A percentile compares a stretch with the other conserved stretches of the same genome.
Conservation (phyloP, 53 echinoderm and acorn worm genomes). For the Echinometra lucunter region DNA sequence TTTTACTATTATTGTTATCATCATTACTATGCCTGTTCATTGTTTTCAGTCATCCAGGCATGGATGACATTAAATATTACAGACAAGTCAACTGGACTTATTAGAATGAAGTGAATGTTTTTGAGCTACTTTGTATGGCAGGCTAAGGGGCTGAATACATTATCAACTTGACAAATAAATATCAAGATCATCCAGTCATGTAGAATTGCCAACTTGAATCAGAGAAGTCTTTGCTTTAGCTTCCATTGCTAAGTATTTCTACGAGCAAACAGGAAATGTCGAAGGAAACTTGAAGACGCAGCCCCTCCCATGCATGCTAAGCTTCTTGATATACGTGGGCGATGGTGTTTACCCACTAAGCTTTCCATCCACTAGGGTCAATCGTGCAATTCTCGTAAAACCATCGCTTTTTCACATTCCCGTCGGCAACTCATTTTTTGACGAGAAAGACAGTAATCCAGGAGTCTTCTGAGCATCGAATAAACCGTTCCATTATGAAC, state of each 20-base stretch:
- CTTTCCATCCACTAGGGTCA: constrained; percentile 28
- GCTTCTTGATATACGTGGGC: constrained; percentile 15
- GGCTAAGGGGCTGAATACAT: too few species aligned
- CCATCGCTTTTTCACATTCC: constrained; percentile 46
- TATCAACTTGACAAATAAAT: too few species aligned
- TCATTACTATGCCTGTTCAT: too few species aligned
- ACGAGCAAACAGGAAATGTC: neutral
- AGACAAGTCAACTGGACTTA: too few species aligned
- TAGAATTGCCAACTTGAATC: neutral
- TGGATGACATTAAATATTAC: too few species aligned
- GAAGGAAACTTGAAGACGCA: neutral
- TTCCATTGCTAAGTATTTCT: neutral
- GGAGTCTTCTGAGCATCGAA: neutral
- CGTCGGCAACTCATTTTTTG: constrained; percentile 40
- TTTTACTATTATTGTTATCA: too few species aligned
- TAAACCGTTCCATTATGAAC: neutral
- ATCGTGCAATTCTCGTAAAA: constrained; percentile 55
- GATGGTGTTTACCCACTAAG: constrained; percentile 51
- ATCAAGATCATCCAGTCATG: neutral
- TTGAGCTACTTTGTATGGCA: too few species aligned
- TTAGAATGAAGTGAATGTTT: too few species aligned
- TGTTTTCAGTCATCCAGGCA: too few species aligned
- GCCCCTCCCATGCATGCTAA: neutral
- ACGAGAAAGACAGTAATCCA: constrained; percentile 44
- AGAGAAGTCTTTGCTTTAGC: neutral